These are phyloP conservation scores for Imbricaverruca yamaguchii DNA, from an alignment of 2,888 invertebrate species.

Conservation along the genomic window DNA sequence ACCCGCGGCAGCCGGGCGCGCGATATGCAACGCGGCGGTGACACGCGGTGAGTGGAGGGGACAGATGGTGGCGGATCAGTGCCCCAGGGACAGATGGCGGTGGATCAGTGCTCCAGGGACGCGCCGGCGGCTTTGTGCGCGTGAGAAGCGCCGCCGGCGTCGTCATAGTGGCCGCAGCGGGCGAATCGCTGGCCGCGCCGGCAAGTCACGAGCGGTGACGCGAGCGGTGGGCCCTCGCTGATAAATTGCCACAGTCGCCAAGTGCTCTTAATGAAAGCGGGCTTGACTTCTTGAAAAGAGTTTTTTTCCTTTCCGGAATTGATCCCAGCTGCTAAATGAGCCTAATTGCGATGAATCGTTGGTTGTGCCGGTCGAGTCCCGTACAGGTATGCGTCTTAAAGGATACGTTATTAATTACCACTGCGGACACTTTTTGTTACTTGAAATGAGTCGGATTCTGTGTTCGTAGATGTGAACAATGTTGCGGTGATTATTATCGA, in stretches of 20 bases:
- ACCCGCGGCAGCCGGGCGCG: no score
- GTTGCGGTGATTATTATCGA: not conserved
- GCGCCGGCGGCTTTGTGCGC: not conserved
- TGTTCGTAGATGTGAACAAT: not conserved
- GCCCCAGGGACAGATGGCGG: not conserved
- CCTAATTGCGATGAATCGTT: constrained; percentile 16
- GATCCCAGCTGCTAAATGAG: constrained; percentile 7
- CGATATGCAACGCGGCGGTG: not conserved
- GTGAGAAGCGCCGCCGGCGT: not conserved
- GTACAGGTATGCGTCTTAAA: constrained; percentile 1
- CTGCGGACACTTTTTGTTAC: not conserved
- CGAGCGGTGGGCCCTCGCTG: not conserved
- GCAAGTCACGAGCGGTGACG: not conserved
- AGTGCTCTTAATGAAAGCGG: not conserved
- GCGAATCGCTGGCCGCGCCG: not conserved
- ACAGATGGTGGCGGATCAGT: not conserved
- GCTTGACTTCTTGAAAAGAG: not conserved
- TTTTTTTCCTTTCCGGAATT: not conserved
- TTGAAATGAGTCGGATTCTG: not conserved
- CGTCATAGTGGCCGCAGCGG: not conserved
- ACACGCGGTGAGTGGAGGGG: not conserved
- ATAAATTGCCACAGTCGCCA: not conserved
- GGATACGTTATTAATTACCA: constrained; percentile 3
- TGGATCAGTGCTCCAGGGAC: not conserved
- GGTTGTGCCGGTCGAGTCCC: not conserved